These are phyloP conservation scores for Leptogaster cylindrica DNA, from an alignment of 2,888 invertebrate species.

Conservation along the genomic window DNA sequence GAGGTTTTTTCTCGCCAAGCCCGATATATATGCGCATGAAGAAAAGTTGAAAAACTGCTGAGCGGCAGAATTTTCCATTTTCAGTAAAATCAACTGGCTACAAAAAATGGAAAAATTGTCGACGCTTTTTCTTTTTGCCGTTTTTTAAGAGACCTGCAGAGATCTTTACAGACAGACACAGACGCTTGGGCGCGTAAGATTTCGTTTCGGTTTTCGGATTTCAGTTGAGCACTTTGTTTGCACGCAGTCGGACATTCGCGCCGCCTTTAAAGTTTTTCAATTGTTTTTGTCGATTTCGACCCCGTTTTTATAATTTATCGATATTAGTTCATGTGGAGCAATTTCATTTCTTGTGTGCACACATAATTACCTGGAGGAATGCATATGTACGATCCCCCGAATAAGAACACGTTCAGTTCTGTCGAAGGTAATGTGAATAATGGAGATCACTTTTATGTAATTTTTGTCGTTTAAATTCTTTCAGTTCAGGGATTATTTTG, in stretches of 20 bases:
- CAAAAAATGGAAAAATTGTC: neutral
- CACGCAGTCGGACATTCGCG: conserved; percentile 2
- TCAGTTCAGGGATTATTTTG: too few relatives aligned
- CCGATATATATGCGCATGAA: conserved; percentile 25
- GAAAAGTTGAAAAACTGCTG: conserved; percentile 40
- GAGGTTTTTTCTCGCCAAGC: conserved; percentile 2
- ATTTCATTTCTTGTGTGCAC: neutral
- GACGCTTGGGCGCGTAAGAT: conserved; percentile 17
- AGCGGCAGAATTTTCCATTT: conserved; percentile 37
- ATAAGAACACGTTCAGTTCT: conserved; percentile 75
- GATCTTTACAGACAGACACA: conserved; percentile 4
- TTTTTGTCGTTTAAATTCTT: too few relatives aligned
- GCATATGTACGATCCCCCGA: conserved; percentile 78
- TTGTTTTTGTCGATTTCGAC: conserved; percentile 5
- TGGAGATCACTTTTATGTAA: neutral
- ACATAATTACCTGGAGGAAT: conserved; percentile 53
- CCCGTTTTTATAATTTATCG: neutral
- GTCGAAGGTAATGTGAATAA: conserved; percentile 73
- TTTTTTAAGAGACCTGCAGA: conserved; percentile 8
- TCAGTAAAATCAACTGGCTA: conserved; percentile 35
- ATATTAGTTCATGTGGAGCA: neutral
- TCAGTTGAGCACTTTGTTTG: conserved; percentile 23
- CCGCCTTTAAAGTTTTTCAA: neutral
- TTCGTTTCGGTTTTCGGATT: conserved; percentile 29
- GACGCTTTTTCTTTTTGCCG: conserved; percentile 11